Evolutionary conservation across 2,888 invertebrate species (phyloP).

Genomic region (Acheta domesticus): DNA sequence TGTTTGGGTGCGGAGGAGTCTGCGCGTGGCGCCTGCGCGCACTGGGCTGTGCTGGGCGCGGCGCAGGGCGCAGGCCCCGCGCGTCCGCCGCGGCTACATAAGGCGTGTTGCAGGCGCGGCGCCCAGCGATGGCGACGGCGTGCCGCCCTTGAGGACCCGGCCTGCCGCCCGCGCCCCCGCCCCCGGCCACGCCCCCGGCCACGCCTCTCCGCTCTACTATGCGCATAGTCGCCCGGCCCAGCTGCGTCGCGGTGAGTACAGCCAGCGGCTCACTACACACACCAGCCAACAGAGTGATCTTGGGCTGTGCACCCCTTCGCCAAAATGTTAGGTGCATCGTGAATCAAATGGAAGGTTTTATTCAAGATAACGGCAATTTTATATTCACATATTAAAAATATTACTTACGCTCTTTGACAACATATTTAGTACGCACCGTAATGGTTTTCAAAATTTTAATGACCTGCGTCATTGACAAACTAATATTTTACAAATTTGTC

Average conservation of each 20-base stretch:
- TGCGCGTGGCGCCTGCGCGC: background rate
- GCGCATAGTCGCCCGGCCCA: constrained; percentile 72
- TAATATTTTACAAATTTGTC: too few relatives aligned
- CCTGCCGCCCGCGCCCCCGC: constrained; percentile 8
- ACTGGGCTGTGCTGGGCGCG: background rate
- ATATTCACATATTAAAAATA: too few relatives aligned
- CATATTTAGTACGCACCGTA: too few relatives aligned
- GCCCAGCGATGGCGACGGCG: constrained; percentile 1
- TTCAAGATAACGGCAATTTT: too few relatives aligned
- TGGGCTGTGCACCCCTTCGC: too few relatives aligned
- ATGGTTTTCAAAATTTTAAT: too few relatives aligned
- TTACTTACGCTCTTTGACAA: too few relatives aligned
- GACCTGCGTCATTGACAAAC: too few relatives aligned
- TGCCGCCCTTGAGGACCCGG: background rate
- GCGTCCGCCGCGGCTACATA: background rate
- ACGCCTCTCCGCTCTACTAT: constrained; percentile 55
- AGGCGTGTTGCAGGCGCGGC: constrained; percentile 18
- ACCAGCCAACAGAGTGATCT: too few relatives aligned
- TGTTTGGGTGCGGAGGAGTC: background rate
- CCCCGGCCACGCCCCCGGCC: background rate
- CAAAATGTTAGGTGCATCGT: too few relatives aligned
- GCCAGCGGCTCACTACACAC: background rate
- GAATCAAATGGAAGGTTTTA: too few relatives aligned
- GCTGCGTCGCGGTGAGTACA: constrained; percentile 70
- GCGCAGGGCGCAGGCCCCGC: background rate